Evolutionary conservation across 2,113 vertebrate genomes (phyloP).

Genomic region (Xyrauchen texanus): DNA sequence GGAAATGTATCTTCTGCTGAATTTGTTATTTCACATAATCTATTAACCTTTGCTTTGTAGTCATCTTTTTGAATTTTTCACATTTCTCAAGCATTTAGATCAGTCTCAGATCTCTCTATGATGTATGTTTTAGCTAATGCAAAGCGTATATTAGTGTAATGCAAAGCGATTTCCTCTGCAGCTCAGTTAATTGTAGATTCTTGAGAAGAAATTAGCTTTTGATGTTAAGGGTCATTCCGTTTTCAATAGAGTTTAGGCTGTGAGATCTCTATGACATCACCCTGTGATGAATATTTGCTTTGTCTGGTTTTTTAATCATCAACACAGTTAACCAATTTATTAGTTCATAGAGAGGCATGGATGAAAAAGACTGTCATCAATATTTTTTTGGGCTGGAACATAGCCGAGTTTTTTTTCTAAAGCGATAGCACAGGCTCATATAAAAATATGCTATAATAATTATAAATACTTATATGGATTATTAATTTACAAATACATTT

Average conservation of each 20-base stretch:
- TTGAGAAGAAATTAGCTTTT: slow-evolving; percentile 26
- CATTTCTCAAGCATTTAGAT: slow-evolving; percentile 4
- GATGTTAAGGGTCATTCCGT: slow-evolving; percentile 24
- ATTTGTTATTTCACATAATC: slow-evolving; percentile 6
- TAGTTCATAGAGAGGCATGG: too few relatives aligned
- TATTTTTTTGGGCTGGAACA: too few relatives aligned
- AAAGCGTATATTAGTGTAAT: slow-evolving; percentile 5
- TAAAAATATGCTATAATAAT: too few relatives aligned
- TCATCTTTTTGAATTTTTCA: slow-evolving; percentile 17
- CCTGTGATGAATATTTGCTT: too few relatives aligned
- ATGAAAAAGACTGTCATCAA: too few relatives aligned
- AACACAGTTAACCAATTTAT: too few relatives aligned
- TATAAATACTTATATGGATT: too few relatives aligned
- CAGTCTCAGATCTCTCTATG: slow-evolving; percentile 4
- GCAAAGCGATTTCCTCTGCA: background rate
- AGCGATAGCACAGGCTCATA: too few relatives aligned
- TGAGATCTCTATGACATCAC: too few relatives aligned
- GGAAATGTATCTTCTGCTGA: slow-evolving; percentile 14
- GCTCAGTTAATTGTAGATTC: background rate
- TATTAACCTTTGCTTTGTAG: background rate
- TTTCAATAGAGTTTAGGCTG: background rate
- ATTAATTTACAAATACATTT: too few relatives aligned
- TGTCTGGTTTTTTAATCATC: too few relatives aligned
- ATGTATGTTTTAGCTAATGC: background rate
- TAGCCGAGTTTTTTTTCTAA: too few relatives aligned